These are phyloP conservation scores for Saxicola maurus DNA, from an alignment of 2,797 vertebrate genomes.

Conservation along the genomic window DNA sequence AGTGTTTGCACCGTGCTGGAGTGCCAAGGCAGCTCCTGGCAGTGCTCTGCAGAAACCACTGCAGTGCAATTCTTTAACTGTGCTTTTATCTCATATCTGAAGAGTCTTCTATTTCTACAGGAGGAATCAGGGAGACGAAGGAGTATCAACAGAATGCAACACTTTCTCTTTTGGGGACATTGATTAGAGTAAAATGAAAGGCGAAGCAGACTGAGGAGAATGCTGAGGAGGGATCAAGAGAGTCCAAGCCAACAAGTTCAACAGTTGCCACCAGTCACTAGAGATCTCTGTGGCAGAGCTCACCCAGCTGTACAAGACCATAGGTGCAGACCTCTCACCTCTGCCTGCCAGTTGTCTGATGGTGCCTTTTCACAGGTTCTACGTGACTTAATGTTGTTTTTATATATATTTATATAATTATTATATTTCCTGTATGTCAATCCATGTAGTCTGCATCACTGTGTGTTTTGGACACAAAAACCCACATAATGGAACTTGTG, in stretches of 20 bases:
- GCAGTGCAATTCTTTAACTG: not conserved
- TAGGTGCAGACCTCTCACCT: not conserved
- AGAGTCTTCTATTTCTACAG: not conserved
- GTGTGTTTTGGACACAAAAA: not conserved
- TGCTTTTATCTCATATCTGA: not conserved
- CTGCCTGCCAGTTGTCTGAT: not conserved
- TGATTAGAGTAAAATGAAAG: no score
- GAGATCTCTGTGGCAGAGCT: not conserved
- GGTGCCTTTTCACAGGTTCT: not conserved
- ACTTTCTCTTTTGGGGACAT: no score
- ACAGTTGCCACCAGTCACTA: not conserved
- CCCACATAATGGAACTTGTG: fast-evolving
- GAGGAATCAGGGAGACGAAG: fast-evolving
- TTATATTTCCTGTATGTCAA: not conserved
- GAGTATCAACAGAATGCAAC: not conserved
- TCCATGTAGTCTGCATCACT: not conserved
- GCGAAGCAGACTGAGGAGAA: not conserved
- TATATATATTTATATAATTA: not conserved
- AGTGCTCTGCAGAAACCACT: not conserved
- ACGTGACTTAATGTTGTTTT: not conserved
- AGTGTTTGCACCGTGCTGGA: fast-evolving
- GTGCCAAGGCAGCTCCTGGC: not conserved
- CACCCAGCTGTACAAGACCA: not conserved
- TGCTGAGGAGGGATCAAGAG: not conserved
- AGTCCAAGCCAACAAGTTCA: not conserved